Evolutionary conservation across 2,888 invertebrate genomes (phyloP).

Genomic region (Nowickia ferox): DNA sequence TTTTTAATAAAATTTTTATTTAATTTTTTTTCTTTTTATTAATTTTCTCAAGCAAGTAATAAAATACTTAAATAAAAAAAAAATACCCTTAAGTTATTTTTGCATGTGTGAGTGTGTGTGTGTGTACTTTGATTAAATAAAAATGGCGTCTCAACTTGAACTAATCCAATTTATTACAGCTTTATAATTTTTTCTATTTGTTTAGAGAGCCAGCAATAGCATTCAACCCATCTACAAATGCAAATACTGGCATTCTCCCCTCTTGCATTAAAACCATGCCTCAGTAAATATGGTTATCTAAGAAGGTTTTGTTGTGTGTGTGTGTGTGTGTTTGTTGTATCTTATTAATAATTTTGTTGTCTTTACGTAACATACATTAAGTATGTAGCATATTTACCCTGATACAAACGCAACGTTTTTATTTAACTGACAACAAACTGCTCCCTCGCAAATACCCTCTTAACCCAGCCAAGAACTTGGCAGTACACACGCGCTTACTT

Average conservation of each 20-base stretch:
- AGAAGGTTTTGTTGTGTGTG: background rate
- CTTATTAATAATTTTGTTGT: conserved; percentile 46
- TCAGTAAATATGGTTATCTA: background rate
- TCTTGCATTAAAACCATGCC: background rate
- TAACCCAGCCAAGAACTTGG: conserved; percentile 7
- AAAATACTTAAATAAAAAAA: conserved; percentile 11
- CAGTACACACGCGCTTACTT: background rate
- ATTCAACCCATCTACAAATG: conserved; percentile 35
- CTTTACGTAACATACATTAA: conserved; percentile 41
- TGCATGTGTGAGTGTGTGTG: background rate
- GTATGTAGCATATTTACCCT: conserved; percentile 78
- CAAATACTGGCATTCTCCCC: conserved; percentile 17
- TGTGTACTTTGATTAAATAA: conserved; percentile 55
- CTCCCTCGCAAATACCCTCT: conserved; percentile 20
- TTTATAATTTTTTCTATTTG: conserved; percentile 81
- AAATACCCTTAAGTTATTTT: background rate
- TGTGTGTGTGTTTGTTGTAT: conserved; percentile 43
- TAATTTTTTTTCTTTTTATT: conserved; percentile 30
- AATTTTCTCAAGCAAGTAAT: conserved; percentile 36
- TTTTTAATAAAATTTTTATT: conserved; percentile 30
- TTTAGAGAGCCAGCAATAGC: conserved; percentile 71
- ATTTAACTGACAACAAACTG: conserved; percentile 13
- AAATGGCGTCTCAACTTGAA: conserved; percentile 81
- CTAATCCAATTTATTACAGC: conserved; percentile 83
- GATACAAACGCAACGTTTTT: conserved; percentile 41